A percentile compares a stretch with the other conserved stretches of the same genome.
Evolutionary conservation across 2,888 invertebrate genomes (phyloP).

Genomic region (Autographa gamma): DNA sequence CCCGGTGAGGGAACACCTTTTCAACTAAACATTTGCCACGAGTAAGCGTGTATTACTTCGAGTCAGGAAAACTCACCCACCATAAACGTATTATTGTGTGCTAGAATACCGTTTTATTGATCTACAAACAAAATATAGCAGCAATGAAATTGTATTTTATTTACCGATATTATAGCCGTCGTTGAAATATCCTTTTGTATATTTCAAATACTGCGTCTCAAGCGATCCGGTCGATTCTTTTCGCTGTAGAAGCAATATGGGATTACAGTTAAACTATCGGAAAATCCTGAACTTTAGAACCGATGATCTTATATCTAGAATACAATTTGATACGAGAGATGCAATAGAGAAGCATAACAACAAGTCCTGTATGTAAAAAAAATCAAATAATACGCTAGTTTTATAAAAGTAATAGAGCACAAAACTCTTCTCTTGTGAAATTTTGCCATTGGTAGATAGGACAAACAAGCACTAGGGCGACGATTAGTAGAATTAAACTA

Average conservation of each 20-base stretch:
- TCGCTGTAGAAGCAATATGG: background rate
- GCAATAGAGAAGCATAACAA: background rate
- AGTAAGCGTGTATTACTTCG: background rate
- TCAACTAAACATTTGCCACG: background rate
- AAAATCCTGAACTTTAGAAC: background rate
- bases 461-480: too few species aligned
- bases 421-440: too few species aligned
- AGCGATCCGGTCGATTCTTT: background rate
- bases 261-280: conserved; percentile 4
- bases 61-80: background rate
- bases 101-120: background rate
- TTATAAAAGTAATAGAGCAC: too few species aligned
- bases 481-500: too few species aligned
- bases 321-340: background rate
- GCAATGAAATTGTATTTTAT: background rate
- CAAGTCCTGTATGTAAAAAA: too few species aligned
- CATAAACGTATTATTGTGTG: background rate
- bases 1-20: too few species aligned
- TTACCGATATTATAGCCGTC: background rate
- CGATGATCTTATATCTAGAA: background rate
- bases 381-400: too few species aligned
- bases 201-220: background rate
- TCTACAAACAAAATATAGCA: background rate
- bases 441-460: too few species aligned
- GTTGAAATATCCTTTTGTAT: background rate